These are phyloP conservation scores for Aphelenchoides avenae DNA, from an alignment of 1,140 invertebrate species.

Conservation along the genomic window DNA sequence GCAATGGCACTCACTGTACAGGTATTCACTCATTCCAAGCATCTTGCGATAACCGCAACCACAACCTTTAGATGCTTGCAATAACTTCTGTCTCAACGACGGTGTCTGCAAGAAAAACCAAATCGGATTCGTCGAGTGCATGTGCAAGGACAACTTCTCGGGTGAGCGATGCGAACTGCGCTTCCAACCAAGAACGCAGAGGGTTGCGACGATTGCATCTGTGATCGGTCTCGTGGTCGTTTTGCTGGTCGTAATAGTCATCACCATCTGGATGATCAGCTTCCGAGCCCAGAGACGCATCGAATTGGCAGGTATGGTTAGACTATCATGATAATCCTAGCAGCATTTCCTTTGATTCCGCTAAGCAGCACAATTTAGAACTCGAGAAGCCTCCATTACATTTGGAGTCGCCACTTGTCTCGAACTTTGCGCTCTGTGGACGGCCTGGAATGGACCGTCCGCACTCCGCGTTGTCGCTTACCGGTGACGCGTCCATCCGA, in stretches of 20 bases:
- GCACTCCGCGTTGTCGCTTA: constrained; percentile 9
- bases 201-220: constrained; percentile 22
- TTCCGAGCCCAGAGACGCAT: constrained; percentile 14
- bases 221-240: constrained; percentile 48
- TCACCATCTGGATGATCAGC: constrained; percentile 52
- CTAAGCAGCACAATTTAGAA: too few species aligned
- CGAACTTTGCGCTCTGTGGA: constrained; percentile 48
- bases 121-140: constrained; percentile 52
- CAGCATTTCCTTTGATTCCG: too few species aligned
- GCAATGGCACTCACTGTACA: constrained; percentile 62
- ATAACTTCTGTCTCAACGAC: constrained; percentile 82
- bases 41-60: constrained; percentile 13
- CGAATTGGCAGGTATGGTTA: background rate
- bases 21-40: constrained; percentile 66
- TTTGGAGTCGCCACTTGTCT: constrained; percentile 36
- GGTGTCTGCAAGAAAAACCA: constrained; percentile 80
- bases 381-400: constrained; percentile 29
- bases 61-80: constrained; percentile 72
- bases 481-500: constrained; percentile 24
- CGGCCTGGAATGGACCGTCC: constrained; percentile 15
- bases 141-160: constrained; percentile 55
- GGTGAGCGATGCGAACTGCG: constrained; percentile 57
- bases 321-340: constrained; percentile 16
- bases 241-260: constrained; percentile 32
- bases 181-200: constrained; percentile 45